Evolutionary conservation across 2,797 vertebrate genomes (phyloP).

Genomic region (Chaetophractus vellerosus): DNA sequence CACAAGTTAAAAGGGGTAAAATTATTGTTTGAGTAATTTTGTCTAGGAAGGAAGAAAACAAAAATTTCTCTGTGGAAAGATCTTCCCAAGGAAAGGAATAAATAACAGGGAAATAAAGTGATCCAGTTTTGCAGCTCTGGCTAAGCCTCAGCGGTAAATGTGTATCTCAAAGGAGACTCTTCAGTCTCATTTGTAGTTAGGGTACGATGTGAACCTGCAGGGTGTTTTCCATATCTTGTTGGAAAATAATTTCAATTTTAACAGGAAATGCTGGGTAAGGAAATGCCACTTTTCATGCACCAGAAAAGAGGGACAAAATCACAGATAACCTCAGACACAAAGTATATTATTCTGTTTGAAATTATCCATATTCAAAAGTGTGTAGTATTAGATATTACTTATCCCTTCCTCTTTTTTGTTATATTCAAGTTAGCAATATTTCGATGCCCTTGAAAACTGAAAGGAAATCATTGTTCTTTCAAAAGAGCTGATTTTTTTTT

Average conservation of each 20-base stretch:
- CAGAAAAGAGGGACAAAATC: constrained; percentile 71
- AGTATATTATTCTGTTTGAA: constrained; percentile 74
- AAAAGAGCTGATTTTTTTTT: constrained; percentile 77
- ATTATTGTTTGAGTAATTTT: constrained; percentile 62
- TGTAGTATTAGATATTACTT: constrained; percentile 71
- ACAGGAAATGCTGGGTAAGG: not conserved
- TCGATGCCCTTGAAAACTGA: constrained; percentile 72
- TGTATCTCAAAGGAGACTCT: constrained; percentile 71
- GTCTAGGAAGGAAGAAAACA: constrained; percentile 67
- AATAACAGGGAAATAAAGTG: constrained; percentile 66
- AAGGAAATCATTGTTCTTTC: constrained; percentile 78
- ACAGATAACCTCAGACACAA: constrained; percentile 79
- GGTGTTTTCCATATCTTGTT: constrained; percentile 49
- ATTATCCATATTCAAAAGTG: constrained; percentile 76
- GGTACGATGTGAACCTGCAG: constrained; percentile 21
- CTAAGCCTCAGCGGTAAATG: not conserved
- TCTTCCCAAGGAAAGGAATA: constrained; percentile 65
- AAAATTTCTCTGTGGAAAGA: constrained; percentile 75
- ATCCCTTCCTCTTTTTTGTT: constrained; percentile 59
- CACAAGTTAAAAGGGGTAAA: constrained; percentile 68
- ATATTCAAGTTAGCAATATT: constrained; percentile 70
- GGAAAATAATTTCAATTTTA: constrained; percentile 77
- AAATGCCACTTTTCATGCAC: constrained; percentile 48
- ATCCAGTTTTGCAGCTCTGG: constrained; percentile 46
- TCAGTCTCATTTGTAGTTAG: constrained; percentile 30